Base-by-base conservation (phyloP, 1,140 invertebrate species). In the roundworm (Caenorhabditis elegans) region DNA sequence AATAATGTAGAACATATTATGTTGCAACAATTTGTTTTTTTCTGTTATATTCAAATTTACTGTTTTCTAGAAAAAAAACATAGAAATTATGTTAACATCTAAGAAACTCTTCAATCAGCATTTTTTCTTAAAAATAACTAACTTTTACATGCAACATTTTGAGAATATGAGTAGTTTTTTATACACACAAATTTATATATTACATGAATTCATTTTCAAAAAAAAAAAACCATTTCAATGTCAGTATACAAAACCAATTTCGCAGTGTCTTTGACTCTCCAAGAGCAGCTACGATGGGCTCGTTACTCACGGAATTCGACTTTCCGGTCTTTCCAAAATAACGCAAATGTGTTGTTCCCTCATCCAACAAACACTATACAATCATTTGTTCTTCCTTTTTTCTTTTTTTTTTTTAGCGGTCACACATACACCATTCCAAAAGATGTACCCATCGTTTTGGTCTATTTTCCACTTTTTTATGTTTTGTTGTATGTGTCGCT, bases 301-400 rank as follows among this genome's bases (percentile, higher is more conserved):
- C 26, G 53, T 60, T 60, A 60, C 53, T 28, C 53, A 60, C 26
- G 28, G 28, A 60, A 60, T 60, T 34, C 34, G 60, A 70, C 60
- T 70, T 70, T 34, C 34, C 60, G 28, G 3, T 19, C 10, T 2
- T 13, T 10, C 26, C 28, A 55, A 55, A 70, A 70, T 31, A 51
- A 26, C 49, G 1, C 53, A 70, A 70, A 70, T 39, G 22, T 39
- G 34, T 39, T 70, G 60, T 39, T 19, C 31, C 60, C 60, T 60
- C 49, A 19, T 17, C 53, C 53, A 55, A 60, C 53, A 60, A 60
- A 60, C 53, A 60, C 53, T 60, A 60, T 60, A 60, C 53, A 60
- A 60, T 28, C 53, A 60, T 60, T 60, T 60, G 28, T 60, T 60
- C 53, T 60, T 34, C n/a, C n/a, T 60, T 34, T 60, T 60, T 22